phyloP scores from a whole-genome alignment of 2,888 invertebrate genomes.

The Bruchidius siliquastri region DNA sequence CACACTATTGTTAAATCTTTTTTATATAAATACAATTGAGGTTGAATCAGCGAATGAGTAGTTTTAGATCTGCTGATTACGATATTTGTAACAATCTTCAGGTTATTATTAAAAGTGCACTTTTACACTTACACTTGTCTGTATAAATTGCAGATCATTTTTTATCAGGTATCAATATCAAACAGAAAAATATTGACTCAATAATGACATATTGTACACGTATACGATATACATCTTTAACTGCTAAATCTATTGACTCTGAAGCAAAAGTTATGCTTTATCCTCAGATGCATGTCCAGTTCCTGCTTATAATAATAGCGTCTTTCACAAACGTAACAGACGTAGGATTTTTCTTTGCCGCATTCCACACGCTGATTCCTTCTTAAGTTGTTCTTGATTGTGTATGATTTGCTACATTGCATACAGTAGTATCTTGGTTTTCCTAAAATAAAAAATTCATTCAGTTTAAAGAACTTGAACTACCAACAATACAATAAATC shows the following conservation, averaged over 20 bases:
- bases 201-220: too few species aligned
- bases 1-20: too few species aligned
- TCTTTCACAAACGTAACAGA: conserved; percentile 28
- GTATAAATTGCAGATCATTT: too few species aligned
- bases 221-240: too few species aligned
- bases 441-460: not conserved
- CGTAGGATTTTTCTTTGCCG: conserved; percentile 33
- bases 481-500: not conserved
- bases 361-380: conserved; percentile 34
- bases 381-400: conserved; percentile 26
- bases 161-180: too few species aligned
- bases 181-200: too few species aligned
- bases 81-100: too few species aligned
- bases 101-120: too few species aligned
- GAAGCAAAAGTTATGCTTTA: conserved; percentile 23
- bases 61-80: too few species aligned
- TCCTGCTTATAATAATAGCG: conserved; percentile 36
- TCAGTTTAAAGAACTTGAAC: not conserved
- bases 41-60: too few species aligned
- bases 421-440: conserved; percentile 14
- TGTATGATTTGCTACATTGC: conserved; percentile 27
- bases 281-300: conserved; percentile 25
- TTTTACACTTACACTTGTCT: too few species aligned
- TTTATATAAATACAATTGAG: too few species aligned
- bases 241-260: conserved; percentile 11